These are phyloP conservation scores for Heterochromis multidens DNA, from an alignment of 2,113 vertebrate genomes.

Conservation along the genomic window DNA sequence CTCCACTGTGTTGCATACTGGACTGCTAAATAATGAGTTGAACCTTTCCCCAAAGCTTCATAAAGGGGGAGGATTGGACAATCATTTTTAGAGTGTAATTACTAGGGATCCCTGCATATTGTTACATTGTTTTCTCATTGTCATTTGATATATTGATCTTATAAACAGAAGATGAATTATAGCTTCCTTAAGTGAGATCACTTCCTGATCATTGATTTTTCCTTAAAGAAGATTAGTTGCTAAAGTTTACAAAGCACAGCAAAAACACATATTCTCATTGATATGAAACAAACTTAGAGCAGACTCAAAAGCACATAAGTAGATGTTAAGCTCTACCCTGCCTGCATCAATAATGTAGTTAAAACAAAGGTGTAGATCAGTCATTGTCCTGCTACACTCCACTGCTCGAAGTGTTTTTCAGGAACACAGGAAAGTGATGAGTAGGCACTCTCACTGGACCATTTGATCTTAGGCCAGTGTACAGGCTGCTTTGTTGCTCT, in stretches of 20 bases:
- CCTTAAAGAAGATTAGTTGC: background rate
- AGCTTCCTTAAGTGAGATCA: background rate
- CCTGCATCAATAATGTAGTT: constrained; percentile 27
- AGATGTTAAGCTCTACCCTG: background rate
- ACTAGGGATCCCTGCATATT: background rate
- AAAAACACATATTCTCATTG: background rate
- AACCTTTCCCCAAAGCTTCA: too few species aligned
- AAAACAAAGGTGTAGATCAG: constrained; percentile 12
- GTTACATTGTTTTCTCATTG: background rate
- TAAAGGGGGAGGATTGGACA: too few species aligned
- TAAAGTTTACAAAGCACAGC: background rate
- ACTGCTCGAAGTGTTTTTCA: constrained; percentile 5
- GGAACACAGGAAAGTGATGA: constrained; percentile 27
- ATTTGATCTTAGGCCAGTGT: constrained; percentile 33
- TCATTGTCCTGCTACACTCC: constrained; percentile 2
- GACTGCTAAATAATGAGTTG: too few species aligned
- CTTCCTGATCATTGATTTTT: constrained; percentile 1
- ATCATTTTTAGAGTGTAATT: background rate
- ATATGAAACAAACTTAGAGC: background rate
- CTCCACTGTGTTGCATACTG: too few species aligned
- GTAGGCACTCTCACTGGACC: background rate
- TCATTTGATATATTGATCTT: background rate
- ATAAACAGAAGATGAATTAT: background rate
- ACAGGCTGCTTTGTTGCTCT: background rate
- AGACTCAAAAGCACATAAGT: background rate